A percentile compares a stretch with the other conserved stretches of the same genome.
phyloP scores from a whole-genome alignment of 2,888 invertebrate genomes.

The Synanthedon vespiformis region DNA sequence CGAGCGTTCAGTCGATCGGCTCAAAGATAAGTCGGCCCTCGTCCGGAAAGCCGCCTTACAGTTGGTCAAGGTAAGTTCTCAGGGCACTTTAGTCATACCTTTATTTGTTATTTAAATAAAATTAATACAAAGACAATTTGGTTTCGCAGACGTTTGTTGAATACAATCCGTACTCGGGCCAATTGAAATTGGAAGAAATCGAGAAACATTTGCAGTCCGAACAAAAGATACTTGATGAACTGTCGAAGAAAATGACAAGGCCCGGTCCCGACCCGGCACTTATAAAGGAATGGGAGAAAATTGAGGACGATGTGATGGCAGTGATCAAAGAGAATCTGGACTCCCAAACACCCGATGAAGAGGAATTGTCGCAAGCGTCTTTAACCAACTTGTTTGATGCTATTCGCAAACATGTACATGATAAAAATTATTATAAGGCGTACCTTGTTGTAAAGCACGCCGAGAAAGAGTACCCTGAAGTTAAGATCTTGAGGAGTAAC shows the following conservation, averaged over 20 bases:
- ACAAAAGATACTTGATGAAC: conserved; percentile 72
- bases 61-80: conserved; percentile 69
- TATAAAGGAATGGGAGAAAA: conserved; percentile 64
- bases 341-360: conserved; percentile 55
- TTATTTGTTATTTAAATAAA: background rate
- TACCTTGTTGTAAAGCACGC: conserved; percentile 60
- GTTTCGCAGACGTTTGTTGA: conserved; percentile 76
- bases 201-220: conserved; percentile 72
- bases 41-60: conserved; percentile 89
- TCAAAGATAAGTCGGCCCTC: conserved; percentile 85
- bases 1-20: conserved; percentile 74
- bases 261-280: conserved; percentile 53
- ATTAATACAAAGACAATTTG: conserved; percentile 1
- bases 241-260: conserved; percentile 58
- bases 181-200: conserved; percentile 71
- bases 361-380: conserved; percentile 51
- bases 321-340: conserved; percentile 63
- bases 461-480: conserved; percentile 58
- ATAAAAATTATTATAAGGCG: conserved; percentile 65
- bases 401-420: conserved; percentile 50
- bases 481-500: conserved; percentile 52
- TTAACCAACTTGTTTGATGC: conserved; percentile 53
- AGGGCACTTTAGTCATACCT: no score
- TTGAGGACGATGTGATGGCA: conserved; percentile 57
- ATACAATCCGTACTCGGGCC: conserved; percentile 87